Conservation (phyloP, 2,888 invertebrate species). For the Crocallis elinguaria region DNA sequence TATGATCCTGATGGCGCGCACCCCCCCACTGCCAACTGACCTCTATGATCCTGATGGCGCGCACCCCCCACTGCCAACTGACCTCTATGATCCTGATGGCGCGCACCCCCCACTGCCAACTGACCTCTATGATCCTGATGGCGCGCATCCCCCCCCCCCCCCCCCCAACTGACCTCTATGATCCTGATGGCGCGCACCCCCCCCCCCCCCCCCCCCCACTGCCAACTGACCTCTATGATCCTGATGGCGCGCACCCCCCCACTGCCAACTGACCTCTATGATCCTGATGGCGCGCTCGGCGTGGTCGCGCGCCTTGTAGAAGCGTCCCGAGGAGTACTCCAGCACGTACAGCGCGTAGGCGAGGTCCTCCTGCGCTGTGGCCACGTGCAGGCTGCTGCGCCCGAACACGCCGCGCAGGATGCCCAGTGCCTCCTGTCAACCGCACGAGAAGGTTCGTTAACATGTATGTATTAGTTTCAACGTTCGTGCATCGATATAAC, state of each 20-base stretch:
- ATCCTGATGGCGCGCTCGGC: constrained; percentile 93
- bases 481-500: no score
- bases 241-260: background rate
- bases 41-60: background rate
- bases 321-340: constrained; percentile 95
- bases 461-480: background rate
- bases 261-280: constrained; percentile 66
- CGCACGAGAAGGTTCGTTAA: background rate
- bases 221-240: background rate
- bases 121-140: constrained; percentile 85
- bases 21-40: no score
- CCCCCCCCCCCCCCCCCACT: no score
- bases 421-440: constrained; percentile 87
- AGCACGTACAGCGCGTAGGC: constrained; percentile 97
- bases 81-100: no score
- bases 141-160: constrained; percentile 93
- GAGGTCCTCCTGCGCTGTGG: constrained; percentile 95
- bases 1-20: background rate
- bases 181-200: background rate
- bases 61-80: no score
- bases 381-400: constrained; percentile 93
- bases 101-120: no score
- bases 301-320: constrained; percentile 92
- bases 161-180: constrained; percentile 79
- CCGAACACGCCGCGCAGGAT: constrained; percentile 92